Conservation (phyloP, 2,797 vertebrate species). For the Discoglossus pictus region DNA sequence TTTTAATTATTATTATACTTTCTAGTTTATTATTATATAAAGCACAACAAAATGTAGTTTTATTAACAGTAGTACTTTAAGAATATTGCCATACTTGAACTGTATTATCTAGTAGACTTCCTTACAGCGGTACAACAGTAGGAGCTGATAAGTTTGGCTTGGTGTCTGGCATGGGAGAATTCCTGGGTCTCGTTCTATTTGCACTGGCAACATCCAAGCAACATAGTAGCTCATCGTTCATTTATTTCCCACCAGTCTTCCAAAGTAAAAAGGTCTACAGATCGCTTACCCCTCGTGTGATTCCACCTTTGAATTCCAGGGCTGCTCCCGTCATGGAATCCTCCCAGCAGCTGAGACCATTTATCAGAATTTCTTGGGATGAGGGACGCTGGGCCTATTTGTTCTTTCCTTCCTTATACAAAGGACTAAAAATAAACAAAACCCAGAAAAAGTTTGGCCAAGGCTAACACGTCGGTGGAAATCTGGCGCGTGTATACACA, state of each 20-base stretch:
- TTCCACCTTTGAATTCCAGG: neutral
- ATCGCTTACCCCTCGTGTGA: neutral
- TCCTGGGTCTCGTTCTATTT: neutral
- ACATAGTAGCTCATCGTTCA: neutral
- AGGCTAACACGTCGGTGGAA: neutral
- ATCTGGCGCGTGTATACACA: neutral
- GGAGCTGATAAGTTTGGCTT: neutral
- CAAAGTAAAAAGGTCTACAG: neutral
- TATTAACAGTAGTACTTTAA: too few relatives aligned
- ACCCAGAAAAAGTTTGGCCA: neutral
- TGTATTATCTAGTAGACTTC: too few relatives aligned
- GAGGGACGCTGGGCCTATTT: neutral
- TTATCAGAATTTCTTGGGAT: neutral
- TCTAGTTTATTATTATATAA: too few relatives aligned
- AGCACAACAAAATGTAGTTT: too few relatives aligned
- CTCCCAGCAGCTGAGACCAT: neutral
- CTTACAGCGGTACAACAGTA: too few relatives aligned
- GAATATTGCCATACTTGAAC: too few relatives aligned
- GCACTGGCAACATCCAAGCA: neutral
- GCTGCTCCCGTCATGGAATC: neutral
- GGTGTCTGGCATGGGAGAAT: neutral
- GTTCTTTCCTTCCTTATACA: neutral
- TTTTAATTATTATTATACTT: too few relatives aligned
- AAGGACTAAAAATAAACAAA: slow-evolving; percentile 3
- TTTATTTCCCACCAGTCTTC: slow-evolving; percentile 3